Evolutionary conservation across 2,113 vertebrate species (phyloP), one percentile per base, ranked within the genome.

Genomic region (Macrotus californicus): DNA sequence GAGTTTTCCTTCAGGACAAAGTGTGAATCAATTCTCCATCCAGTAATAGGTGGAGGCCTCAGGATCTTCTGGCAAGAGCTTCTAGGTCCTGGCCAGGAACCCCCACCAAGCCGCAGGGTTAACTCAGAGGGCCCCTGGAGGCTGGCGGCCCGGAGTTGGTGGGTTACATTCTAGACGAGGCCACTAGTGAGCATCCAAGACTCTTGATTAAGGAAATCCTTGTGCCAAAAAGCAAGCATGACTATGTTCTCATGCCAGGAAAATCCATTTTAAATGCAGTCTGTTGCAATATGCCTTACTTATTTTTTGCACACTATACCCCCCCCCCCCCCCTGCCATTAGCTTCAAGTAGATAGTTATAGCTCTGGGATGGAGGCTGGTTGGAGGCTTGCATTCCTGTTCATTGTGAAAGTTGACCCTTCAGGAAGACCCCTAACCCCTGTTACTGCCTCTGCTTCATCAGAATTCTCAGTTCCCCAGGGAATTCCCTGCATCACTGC

Each of bases 201-300:
- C 43, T 48, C 56, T 22, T 31, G 61, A 66, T 29, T 29, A 31
- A 77, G 75, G 70, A 5, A 0, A 26, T 31, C 67, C n/a, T 26
- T 6, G 14, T 2, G 34, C 89, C 93, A 59, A 54, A 19, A n/a
- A 34, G 70, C 70, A 54, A 66, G 43, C 36, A 26, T 48, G 93
- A 76, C 77, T 29, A 41, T 61, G 90, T 52, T 81, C 46, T 48
- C 36, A 2, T 16, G 54, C 79, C 89, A 41, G 89, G 93, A 94
- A 88, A 84, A 72, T 41, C 77, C 85, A 41, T 34, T 70, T 95
- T 77, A 89, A 84, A 64, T 70, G 52, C 39, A 64, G 6, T 39
- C 0, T 93, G 94, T 79, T 0, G 34, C 92, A 24, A 54, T 39
- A 39, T 1, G 46, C 39, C 77, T 83, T 22, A 29, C 61, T 82